A percentile compares a stretch with the other conserved stretches of the same genome.
Evolutionary conservation across 2,113 vertebrate genomes (phyloP).

Genomic region (Rhinolophus sinicus): DNA sequence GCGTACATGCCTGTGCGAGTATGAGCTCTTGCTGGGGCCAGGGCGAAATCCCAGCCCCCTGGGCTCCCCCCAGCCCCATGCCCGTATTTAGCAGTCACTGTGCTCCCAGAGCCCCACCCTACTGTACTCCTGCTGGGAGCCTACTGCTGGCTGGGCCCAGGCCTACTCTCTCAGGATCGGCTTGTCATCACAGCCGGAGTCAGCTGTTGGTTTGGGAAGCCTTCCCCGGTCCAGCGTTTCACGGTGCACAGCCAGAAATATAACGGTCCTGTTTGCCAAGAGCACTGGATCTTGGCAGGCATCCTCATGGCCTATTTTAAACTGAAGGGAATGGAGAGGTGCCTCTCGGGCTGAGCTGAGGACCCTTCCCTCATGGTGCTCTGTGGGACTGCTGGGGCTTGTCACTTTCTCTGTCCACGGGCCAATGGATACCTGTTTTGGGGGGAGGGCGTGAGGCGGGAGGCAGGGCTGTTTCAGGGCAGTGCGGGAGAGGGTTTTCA

Average conservation of each 20-base stretch:
- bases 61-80: slow-evolving; percentile 46
- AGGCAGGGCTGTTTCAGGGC: not conserved
- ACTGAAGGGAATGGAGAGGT: slow-evolving; percentile 50
- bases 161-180: slow-evolving; percentile 34
- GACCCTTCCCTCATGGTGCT: not conserved
- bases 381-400: not conserved
- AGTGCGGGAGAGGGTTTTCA: not conserved
- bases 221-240: slow-evolving; percentile 79
- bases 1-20: not conserved
- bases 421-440: not conserved
- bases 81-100: slow-evolving; percentile 62
- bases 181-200: slow-evolving; percentile 84
- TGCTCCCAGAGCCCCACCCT: not conserved
- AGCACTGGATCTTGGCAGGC: slow-evolving; percentile 80
- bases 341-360: not conserved
- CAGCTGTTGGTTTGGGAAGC: slow-evolving; percentile 85
- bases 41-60: slow-evolving; percentile 48
- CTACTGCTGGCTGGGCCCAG: not conserved
- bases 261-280: slow-evolving; percentile 82
- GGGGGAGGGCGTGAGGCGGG: not conserved
- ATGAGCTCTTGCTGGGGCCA: not conserved
- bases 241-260: slow-evolving; percentile 83
- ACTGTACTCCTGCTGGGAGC: slow-evolving; percentile 42
- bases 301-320: slow-evolving; percentile 77
- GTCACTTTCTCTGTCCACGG: not conserved